Base-by-base conservation (phyloP, 2,797 vertebrate species). In the Psittacula derbiana region DNA sequence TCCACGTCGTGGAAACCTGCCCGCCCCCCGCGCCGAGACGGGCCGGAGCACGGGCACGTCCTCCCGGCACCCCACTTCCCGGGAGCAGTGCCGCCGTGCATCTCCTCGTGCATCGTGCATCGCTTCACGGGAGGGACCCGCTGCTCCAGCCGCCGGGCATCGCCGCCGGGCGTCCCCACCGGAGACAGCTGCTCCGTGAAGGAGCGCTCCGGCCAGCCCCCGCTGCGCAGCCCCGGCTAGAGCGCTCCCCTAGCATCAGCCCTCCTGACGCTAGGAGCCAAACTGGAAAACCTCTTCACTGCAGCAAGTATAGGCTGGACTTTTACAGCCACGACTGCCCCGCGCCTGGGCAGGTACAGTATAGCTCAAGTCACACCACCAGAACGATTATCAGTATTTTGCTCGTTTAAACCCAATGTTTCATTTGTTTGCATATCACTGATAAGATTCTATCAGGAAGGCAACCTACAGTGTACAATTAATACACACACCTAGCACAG, bases 151-250 rank as follows among this genome's bases (percentile, higher is more conserved):
- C 53, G 15, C 25, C 44, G 18, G 14, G 5, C 19, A 11, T 6
- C 13, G 9, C 30, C 64, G n/a, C n/a, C n/a, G n/a, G n/a, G n/a
- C n/a, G n/a, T n/a, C n/a, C n/a, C n/a, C n/a, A 2, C 36, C 1
- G n/a, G 24, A 8, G 8, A 18, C n/a, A 3, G 2, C 3, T 0
- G 16, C 13, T 6, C 3, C 2, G 2, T 1, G 36, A 36, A 27
- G 24, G 6, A 18, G 24, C 0, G 33, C 20, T 28, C 55, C 2
- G 24, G 24, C 17, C 67, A 3, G 2, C 2, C 13, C 28, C 15
- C 19, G 6, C 28, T 19, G 31, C 6, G 52, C 10, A 44, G 10
- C 44, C 23, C 67, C 21, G 1, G 11, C 43, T 36, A 24, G 10
- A 78, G 49, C 36, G 24, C 47, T 18, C 8, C 52, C 3, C 46